Evolutionary conservation across 53 echinoderm and acorn worm genomes (phyloP).

Genomic region (Henricia sp.): DNA sequence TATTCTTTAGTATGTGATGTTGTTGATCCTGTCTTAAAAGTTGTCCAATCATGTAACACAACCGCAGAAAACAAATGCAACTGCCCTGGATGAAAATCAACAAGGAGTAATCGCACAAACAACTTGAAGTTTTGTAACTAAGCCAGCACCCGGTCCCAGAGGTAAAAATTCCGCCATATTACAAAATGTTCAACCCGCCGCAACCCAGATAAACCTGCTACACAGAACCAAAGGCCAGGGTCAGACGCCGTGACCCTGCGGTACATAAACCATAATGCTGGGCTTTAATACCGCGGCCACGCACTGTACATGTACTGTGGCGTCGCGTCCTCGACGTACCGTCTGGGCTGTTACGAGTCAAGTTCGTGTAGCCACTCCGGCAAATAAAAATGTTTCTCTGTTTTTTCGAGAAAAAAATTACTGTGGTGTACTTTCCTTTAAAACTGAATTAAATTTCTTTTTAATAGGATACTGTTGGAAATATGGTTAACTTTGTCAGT

Average conservation of each 20-base stretch:
- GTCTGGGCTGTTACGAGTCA: conserved; percentile 48
- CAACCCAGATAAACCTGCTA: conserved; percentile 51
- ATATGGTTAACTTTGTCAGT: too few species aligned
- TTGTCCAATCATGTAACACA: too few species aligned
- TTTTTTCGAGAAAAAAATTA: too few species aligned
- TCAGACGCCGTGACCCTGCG: conserved; percentile 42
- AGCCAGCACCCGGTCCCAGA: conserved; percentile 39
- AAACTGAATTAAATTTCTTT: too few species aligned
- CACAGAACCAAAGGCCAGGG: conserved; percentile 8
- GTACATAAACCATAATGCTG: conserved; percentile 29
- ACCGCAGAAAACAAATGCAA: too few species aligned
- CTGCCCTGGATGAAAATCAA: too few species aligned
- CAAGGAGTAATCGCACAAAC: too few species aligned
- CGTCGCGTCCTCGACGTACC: conserved; percentile 1
- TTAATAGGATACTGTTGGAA: too few species aligned
- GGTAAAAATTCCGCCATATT: conserved; percentile 41
- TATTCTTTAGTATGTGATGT: too few species aligned
- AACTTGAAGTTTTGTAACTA: conserved; percentile 30
- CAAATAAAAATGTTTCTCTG: conserved; percentile 29
- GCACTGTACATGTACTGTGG: neutral
- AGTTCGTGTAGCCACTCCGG: conserved; percentile 35
- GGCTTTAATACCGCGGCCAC: neutral
- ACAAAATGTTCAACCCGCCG: too few species aligned
- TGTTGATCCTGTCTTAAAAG: too few species aligned
- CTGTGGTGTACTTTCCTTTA: too few species aligned